phyloP scores from a whole-genome alignment of 2,113 vertebrate genomes.

The Anhinga anhinga region DNA sequence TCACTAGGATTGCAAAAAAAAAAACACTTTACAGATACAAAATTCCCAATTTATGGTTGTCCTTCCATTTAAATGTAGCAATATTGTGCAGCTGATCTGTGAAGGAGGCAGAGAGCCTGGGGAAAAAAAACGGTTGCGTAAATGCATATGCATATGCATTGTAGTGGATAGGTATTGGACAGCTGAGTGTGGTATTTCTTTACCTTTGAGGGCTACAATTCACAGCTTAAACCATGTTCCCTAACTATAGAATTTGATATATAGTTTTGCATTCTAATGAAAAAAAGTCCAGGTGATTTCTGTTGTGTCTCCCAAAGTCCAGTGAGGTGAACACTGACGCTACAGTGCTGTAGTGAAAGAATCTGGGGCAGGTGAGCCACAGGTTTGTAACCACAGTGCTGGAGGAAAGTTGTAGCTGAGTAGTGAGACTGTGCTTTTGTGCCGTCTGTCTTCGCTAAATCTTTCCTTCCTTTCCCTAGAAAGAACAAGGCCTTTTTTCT shows the following conservation, averaged over 20 bases:
- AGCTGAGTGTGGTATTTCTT: neutral
- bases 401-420: neutral
- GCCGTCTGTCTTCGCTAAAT: neutral
- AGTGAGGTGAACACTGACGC: neutral
- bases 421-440: neutral
- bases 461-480: neutral
- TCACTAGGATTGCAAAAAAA: neutral
- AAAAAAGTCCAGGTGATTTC: neutral
- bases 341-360: neutral
- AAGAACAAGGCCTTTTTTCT: neutral
- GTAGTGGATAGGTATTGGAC: neutral
- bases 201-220: neutral
- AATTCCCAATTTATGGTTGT: neutral
- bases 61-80: neutral
- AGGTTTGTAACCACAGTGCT: neutral
- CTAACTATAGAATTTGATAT: neutral
- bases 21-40: neutral
- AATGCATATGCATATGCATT: neutral
- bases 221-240: neutral
- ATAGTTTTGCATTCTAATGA: neutral
- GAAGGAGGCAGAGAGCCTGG: neutral
- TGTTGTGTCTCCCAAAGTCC: neutral
- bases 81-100: neutral
- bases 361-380: rapidly evolving
- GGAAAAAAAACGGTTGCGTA: neutral